A percentile compares a stretch with the other conserved stretches of the same genome.
Conservation (phyloP, 30 jellyfish, hydroid and myxozoan genomes). For the Turritopsis rubra region DNA sequence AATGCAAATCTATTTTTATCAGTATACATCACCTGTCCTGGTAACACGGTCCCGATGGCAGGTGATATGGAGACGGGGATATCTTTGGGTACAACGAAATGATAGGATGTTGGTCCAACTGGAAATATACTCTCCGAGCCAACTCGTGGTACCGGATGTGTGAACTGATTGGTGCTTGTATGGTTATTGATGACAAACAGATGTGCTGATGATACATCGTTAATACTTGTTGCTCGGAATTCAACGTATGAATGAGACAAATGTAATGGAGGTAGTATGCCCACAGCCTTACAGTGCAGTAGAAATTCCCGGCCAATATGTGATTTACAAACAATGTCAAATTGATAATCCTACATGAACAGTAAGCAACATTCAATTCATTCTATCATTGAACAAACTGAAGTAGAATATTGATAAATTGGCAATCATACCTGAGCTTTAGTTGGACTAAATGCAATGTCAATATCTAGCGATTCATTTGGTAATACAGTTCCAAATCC, state of each 20-base stretch:
- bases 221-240: conserved; percentile 78
- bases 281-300: conserved; percentile 69
- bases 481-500: conserved; percentile 95
- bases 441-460: conserved; percentile 61
- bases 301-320: conserved; percentile 83
- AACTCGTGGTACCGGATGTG: conserved; percentile 81
- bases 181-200: conserved; percentile 62
- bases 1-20: not conserved
- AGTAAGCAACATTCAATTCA: not conserved
- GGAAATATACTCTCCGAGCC: conserved; percentile 85
- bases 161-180: conserved; percentile 54
- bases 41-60: conserved; percentile 64
- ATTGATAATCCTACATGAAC: conserved; percentile 50
- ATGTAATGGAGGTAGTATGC: conserved; percentile 73
- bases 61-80: conserved; percentile 75
- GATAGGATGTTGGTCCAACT: conserved; percentile 85
- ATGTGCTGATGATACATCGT: conserved; percentile 57
- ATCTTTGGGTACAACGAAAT: conserved; percentile 53
- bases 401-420: too few relatives aligned
- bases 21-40: conserved; percentile 94
- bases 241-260: conserved; percentile 60
- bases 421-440: conserved; percentile 67
- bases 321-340: conserved; percentile 75
- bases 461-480: conserved; percentile 53
- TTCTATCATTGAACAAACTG: too few relatives aligned